These are phyloP conservation scores for Seriola aureovittata DNA, from an alignment of 2,113 vertebrate species.

Conservation along the genomic window DNA sequence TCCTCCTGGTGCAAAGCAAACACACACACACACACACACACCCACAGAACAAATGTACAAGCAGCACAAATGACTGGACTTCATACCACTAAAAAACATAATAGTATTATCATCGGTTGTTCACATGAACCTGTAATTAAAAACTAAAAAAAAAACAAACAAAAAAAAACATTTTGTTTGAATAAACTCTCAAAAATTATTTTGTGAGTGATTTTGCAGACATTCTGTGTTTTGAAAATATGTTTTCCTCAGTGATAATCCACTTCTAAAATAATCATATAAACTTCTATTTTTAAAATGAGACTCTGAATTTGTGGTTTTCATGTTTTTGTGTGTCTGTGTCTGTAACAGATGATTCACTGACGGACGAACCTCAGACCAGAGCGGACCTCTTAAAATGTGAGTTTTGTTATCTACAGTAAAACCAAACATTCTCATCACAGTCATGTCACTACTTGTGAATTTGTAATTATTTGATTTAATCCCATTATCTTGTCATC, in stretches of 20 bases:
- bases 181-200: too few species aligned
- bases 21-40: neutral
- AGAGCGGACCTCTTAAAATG: slow-evolving; percentile 38
- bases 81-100: too few species aligned
- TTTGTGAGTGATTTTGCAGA: too few species aligned
- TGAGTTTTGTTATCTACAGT: slow-evolving; percentile 1
- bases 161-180: too few species aligned
- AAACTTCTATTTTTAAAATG: neutral
- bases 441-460: too few species aligned
- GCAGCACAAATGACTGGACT: too few species aligned
- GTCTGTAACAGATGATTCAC: neutral
- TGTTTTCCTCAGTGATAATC: too few species aligned
- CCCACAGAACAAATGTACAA: too few species aligned
- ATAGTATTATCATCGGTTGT: too few species aligned
- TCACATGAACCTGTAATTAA: neutral
- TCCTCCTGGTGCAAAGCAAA: neutral
- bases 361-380: slow-evolving; percentile 27
- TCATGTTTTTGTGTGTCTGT: neutral
- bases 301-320: neutral
- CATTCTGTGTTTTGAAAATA: too few species aligned
- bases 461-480: neutral
- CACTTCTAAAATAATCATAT: too few species aligned
- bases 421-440: too few species aligned
- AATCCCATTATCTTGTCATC: neutral
- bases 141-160: neutral